Base-by-base conservation (phyloP, 2,113 vertebrate species). In the Pseudonaja textilis region DNA sequence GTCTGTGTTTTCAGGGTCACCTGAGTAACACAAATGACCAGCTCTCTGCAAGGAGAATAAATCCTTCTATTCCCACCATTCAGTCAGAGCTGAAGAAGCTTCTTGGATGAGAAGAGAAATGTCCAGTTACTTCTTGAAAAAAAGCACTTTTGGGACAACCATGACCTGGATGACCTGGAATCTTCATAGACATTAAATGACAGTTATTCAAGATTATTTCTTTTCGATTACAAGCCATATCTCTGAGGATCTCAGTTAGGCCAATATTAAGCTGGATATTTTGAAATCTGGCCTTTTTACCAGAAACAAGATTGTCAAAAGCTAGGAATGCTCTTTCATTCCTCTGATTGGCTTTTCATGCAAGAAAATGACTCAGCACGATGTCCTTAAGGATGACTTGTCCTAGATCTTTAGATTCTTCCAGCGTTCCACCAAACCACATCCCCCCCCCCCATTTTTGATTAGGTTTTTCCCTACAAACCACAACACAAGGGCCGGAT, bases 311-410 rank as follows among this genome's bases (percentile, higher is more conserved):
- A 91, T 45, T 89, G 64, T 94, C 86, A 95, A 93, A 56, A 0
- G 0, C 22, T 5, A 45, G 89, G 88, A 93, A 92, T 61, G 88
- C 93, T 91, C 93, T 87, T 87, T 90, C 93, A 6, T 45, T 55
- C 88, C 74, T 93, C 89, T 93, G 92, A 93, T 55, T 93, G 93
- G 91, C 59, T 92, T 59, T 91, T 96, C 92, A 91, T 25, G 93
- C 91, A 93, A 88, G 88, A 88, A 64, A 92, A 69, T 96, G 96
- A 95, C 91, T 97, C 93, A 93, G 10, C 86, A 56, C 47, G 52
- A 0, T 59, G 50, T 29, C 12, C 3, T 89, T 25, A 92, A 88
- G 81, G n/a, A 85, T 0, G 52, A 85, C 92, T 94, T 89, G 45
- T 47, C 85, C 34, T 89, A 94, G 85, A 91, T 52, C 85, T 74